phyloP scores from a whole-genome alignment of 1,140 invertebrate genomes.

The Euura saliciscinereae region DNA sequence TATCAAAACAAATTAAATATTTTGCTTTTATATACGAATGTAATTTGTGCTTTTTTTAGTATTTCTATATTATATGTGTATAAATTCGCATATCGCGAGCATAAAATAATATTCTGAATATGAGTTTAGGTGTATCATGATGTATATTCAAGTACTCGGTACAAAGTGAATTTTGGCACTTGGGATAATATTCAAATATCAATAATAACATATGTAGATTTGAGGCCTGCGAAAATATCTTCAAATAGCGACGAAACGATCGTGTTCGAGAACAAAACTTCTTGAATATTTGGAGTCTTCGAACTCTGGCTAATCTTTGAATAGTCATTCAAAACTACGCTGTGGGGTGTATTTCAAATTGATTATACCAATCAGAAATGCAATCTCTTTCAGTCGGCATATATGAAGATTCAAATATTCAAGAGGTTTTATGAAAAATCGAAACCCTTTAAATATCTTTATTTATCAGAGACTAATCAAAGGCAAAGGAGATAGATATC shows the following conservation, averaged over 20 bases:
- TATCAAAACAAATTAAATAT: background rate
- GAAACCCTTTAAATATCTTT: background rate
- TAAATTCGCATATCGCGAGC: background rate
- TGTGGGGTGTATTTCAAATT: background rate
- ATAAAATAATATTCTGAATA: background rate
- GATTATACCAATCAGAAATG: background rate
- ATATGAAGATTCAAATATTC: background rate
- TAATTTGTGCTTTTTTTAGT: background rate
- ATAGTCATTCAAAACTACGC: background rate
- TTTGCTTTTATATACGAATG: conserved; percentile 17
- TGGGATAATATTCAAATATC: conserved; percentile 6
- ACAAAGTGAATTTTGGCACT: conserved; percentile 14
- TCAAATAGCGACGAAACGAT: background rate
- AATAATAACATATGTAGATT: background rate
- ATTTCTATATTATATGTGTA: background rate
- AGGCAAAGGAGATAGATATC: background rate
- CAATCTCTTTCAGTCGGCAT: background rate
- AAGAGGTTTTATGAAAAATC: background rate
- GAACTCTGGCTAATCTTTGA: background rate
- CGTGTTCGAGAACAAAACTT: background rate
- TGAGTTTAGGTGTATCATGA: background rate
- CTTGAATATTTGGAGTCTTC: background rate
- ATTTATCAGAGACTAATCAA: background rate
- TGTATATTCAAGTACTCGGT: background rate
- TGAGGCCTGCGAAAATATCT: background rate